Evolutionary conservation across 2,797 vertebrate species (phyloP).

Genomic region (Galaxias olidus): DNA sequence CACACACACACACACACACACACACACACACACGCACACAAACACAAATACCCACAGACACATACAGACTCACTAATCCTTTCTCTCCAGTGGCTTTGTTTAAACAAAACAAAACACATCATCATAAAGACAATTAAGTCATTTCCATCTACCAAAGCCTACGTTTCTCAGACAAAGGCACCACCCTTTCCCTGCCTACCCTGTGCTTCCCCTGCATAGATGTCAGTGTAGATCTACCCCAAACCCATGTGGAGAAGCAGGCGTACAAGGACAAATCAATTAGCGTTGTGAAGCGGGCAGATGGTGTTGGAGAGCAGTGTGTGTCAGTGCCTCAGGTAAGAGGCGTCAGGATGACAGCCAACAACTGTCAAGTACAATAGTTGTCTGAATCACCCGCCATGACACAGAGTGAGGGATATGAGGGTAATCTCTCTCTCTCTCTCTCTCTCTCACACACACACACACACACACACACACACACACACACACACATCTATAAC

Average conservation of each 20-base stretch:
- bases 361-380: conserved; percentile 69
- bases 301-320: conserved; percentile 73
- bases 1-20: not conserved
- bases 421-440: conserved; percentile 38
- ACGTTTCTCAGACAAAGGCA: conserved; percentile 11
- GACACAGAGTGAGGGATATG: not conserved
- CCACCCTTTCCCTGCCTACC: conserved; percentile 30
- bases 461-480: conserved; percentile 28
- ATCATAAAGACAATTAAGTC: conserved; percentile 42
- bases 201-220: conserved; percentile 31
- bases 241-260: conserved; percentile 18
- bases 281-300: conserved; percentile 66
- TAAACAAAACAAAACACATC: conserved; percentile 39
- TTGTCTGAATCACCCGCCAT: conserved; percentile 11
- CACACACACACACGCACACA: conserved; percentile 1
- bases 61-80: not conserved
- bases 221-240: conserved; percentile 54
- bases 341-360: conserved; percentile 53
- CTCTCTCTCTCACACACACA: conserved; percentile 46
- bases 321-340: conserved; percentile 67
- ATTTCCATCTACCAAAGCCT: conserved; percentile 28
- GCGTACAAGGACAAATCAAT: conserved; percentile 78
- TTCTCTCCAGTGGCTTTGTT: conserved; percentile 38
- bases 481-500: no score
- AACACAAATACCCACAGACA: not conserved